Base-by-base conservation (phyloP, 2,113 vertebrate genomes). In the Felis catus region DNA sequence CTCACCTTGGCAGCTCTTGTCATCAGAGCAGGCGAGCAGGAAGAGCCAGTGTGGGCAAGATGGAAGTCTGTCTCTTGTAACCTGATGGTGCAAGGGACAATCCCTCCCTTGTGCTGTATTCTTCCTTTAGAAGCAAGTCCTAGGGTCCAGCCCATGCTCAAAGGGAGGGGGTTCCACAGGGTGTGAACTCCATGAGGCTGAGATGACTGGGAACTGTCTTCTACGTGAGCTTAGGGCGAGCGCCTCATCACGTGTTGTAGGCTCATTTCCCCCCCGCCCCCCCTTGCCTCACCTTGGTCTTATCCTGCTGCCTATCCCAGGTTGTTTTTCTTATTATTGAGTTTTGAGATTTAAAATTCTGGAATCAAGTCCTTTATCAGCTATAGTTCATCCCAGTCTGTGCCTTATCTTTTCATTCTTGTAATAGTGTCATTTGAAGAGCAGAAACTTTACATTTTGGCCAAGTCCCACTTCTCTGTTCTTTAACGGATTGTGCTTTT, bases 221-320 rank as follows among this genome's bases (percentile, higher is more conserved):
- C 23, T 8, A 39, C 53, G 45, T 45, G 45, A 45, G 45, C 45
- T 45, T 45, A 55, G 58, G 68, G 68, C 2, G 53, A 73, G 68
- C 1, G 0, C 39, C n/a, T 65, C 14, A 21, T 48, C 31, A 4
- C 0, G 1, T 1, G 18, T 12, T 14, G 23, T 11, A 2, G 3
- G 21, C 11, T 4, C 25, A 12, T 0, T 0, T 0, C 63, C 61
- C 18, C 70, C n/a, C 65, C 0, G 0, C 0, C 63, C 61, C 14
- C 70, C 33, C 65, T 53, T 8, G 15, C 36, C 51, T 25, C 33
- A n/a, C 53, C 39, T 58, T 36, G 27, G 19, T 15, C 27, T 48
- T 39, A 1, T 25, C 18, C 41, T 29, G 15, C 14, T 76, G 58
- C 33, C 27, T 25, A 4, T 51, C 8, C 11, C 8, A 29, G 36